Base-by-base conservation (phyloP, 2,113 vertebrate genomes). In the Trachemys scripta region DNA sequence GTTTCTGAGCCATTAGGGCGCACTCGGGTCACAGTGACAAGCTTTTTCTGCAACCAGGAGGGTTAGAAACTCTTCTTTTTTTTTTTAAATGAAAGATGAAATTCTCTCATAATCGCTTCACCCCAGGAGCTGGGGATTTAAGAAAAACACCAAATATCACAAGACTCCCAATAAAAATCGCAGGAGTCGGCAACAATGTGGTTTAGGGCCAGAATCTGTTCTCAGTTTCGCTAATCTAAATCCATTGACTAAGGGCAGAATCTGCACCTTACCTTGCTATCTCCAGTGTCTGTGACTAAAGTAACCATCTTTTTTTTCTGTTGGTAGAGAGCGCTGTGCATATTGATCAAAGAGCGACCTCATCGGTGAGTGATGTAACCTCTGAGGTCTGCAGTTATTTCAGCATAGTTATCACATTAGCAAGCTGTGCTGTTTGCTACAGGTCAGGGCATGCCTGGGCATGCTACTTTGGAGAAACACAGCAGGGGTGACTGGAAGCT, bases 401-500 rank as follows among this genome's bases (percentile, higher is more conserved):
- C 49, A 6, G 53, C 57, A 10, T 14, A 5, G 8, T 10, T 2
- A 51, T 6, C 31, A 88, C 42, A 12, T 29, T 54, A 1, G 53
- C 51, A 85, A 90, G 0, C 0, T 47, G 82, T 57, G 53, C 88
- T 90, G 93, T 88, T 56, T n/a, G 10, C 0, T 56, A 90, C 87
- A 76, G 88, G 85, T 42, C 38, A 79, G 0, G 94, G 25, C 86
- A 13, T 1, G 88, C 38, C 83, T 1, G 2, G 82, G 75, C 91
- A 88, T 8, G 25, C 42, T 51, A 14, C 56, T 75, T 3, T 80
- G 0, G 1, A 91, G 76, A 90, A 90, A 65, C 75, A 42, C 79
- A 69, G 86, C 92, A 91, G 87, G 89, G 91, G 31, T 3, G 31
- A 50, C 88, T 69, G 76, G 89, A 90, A 53, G 85, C 14, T 95